Evolutionary conservation across 2,888 invertebrate genomes (phyloP), one percentile per base, ranked within the genome.

Genomic region (Oscheius myriophilus): DNA sequence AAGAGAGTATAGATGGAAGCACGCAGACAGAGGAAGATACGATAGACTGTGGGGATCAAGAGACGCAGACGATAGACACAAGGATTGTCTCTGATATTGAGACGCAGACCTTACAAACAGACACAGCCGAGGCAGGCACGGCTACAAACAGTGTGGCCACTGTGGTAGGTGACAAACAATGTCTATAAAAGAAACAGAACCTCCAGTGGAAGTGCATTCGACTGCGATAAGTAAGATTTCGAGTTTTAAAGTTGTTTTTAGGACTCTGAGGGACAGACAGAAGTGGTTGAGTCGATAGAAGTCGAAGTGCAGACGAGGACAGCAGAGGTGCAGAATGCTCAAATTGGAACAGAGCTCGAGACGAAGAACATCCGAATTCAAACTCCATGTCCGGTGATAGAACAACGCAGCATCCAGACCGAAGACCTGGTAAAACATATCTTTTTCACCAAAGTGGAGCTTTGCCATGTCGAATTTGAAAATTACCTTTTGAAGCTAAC

Each of bases 291-390:
- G 54, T 81, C 79, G 14, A 67, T 55, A n/a, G 84, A 84, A 49
- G 73, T 80, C 54, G 79, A 82, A 64, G 66, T 81, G 41, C 84
- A 84, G 66, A 84, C 84, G 16, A 73, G 81, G 58, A 74, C 79
- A 45, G 65, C 71, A 18, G 83, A 84, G 51, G 64, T 67, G 11
- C 39, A 54, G 18, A 82, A 84, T 42, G 76, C 61, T 18, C 83
- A 84, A 66, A 79, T 43, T 46, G 66, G 55, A 26, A 66, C 72
- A 39, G 73, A 75, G 26, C 61, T 80, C n/a, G 80, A 81, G 69
- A 82, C 81, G 43, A 81, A 80, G 70, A 84, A 80, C 55, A 69
- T 73, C 11, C 68, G 83, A 25, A 76, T 83, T 49, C 85, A 85
- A 71, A 85, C 85, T 4, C 80, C 82, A 21, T 65, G 75, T 18